Conservation (phyloP, 2,797 vertebrate species). For the Cirrhinus molitorella region DNA sequence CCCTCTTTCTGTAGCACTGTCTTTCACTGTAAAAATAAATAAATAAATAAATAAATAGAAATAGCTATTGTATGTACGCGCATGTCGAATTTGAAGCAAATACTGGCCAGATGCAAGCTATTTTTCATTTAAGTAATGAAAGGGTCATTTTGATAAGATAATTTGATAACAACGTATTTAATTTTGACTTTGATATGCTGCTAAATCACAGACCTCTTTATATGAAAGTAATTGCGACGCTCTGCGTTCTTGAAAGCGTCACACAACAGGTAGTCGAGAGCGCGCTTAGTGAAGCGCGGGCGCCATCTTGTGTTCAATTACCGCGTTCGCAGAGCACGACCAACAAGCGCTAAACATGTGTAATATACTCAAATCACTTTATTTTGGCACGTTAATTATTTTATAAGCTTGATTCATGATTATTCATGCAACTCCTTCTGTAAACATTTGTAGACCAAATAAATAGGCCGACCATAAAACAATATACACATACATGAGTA, state of each 20-base stretch:
- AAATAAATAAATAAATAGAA: constrained; percentile 8
- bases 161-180: background rate
- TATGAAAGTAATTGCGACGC: background rate
- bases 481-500: constrained; percentile 17
- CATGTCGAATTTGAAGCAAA: background rate
- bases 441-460: constrained; percentile 26
- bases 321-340: background rate
- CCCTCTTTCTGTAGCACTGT: constrained; percentile 39
- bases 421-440: background rate
- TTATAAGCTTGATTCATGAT: background rate
- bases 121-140: background rate
- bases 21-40: background rate
- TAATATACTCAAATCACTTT: background rate
- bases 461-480: background rate
- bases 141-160: background rate
- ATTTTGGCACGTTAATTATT: constrained; percentile 40
- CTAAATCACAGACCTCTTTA: background rate
- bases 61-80: background rate
- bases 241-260: background rate
- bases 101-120: background rate
- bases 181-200: background rate
- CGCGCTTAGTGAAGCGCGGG: background rate
- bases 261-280: constrained; percentile 53
- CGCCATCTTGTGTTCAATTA: constrained; percentile 51
- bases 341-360: background rate